phyloP scores from a whole-genome alignment of 2,797 vertebrate genomes.

The Ceyx erithaca region DNA sequence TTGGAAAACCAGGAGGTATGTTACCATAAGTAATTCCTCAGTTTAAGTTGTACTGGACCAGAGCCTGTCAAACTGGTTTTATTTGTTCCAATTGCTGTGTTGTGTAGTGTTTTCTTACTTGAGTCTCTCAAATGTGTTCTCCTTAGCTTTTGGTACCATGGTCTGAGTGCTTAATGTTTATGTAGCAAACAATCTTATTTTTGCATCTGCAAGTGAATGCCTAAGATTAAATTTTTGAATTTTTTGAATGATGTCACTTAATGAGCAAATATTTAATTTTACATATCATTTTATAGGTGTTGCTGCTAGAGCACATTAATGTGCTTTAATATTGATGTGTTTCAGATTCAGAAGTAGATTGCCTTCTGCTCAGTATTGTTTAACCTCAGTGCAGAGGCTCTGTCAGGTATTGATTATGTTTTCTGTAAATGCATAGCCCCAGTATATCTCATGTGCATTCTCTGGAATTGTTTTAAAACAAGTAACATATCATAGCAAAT shows the following conservation, averaged over 20 bases:
- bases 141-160: not conserved
- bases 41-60: not conserved
- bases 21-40: not conserved
- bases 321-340: not conserved
- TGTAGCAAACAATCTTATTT: not conserved
- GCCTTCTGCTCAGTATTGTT: not conserved
- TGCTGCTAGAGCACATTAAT: not conserved
- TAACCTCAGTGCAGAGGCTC: not conserved
- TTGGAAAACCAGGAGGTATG: not conserved
- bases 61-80: not conserved
- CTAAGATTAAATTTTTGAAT: not conserved
- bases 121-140: not conserved
- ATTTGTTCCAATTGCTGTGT: not conserved
- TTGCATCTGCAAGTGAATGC: not conserved
- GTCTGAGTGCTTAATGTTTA: not conserved
- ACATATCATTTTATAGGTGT: constrained; percentile 9
- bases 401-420: not conserved
- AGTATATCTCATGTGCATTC: not conserved
- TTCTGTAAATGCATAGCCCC: not conserved
- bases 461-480: not conserved
- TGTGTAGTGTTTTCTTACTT: not conserved
- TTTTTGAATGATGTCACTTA: not conserved
- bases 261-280: not conserved
- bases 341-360: not conserved
- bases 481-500: not conserved